Conservation (phyloP, 2,113 vertebrate species). For the Smithornis capensis region DNA sequence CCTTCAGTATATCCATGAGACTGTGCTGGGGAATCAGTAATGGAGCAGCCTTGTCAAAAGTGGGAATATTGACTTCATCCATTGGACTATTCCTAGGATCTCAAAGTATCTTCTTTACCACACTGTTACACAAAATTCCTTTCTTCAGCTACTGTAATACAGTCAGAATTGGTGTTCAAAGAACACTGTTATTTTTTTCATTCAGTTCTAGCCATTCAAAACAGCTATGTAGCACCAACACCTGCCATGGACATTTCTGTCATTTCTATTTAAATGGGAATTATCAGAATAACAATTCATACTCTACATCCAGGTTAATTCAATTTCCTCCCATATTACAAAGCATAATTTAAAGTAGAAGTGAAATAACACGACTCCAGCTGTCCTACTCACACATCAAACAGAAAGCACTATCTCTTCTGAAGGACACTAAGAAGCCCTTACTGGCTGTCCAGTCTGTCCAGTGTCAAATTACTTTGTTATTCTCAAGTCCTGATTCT, state of each 20-base stretch:
- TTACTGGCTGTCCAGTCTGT: neutral
- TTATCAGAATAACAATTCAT: neutral
- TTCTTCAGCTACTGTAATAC: neutral
- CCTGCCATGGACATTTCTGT: neutral
- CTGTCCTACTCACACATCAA: neutral
- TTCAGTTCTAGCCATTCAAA: neutral
- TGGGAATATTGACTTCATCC: neutral
- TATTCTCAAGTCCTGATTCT: neutral
- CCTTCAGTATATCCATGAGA: neutral
- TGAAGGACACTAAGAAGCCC: neutral
- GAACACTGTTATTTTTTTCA: neutral
- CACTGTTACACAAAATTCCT: neutral
- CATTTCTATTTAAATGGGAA: neutral
- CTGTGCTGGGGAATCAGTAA: neutral
- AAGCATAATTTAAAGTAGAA: neutral
- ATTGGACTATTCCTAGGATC: neutral
- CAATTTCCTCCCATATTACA: neutral
- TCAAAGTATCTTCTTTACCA: neutral
- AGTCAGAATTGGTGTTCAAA: neutral
- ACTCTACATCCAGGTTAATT: slow-evolving; percentile 4
- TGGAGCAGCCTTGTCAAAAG: neutral
- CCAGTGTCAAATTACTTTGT: neutral
- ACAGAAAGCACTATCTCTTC: neutral
- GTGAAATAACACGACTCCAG: neutral
- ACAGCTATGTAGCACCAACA: neutral